phyloP scores from a whole-genome alignment of 2,797 vertebrate species.

The Coluber constrictor region DNA sequence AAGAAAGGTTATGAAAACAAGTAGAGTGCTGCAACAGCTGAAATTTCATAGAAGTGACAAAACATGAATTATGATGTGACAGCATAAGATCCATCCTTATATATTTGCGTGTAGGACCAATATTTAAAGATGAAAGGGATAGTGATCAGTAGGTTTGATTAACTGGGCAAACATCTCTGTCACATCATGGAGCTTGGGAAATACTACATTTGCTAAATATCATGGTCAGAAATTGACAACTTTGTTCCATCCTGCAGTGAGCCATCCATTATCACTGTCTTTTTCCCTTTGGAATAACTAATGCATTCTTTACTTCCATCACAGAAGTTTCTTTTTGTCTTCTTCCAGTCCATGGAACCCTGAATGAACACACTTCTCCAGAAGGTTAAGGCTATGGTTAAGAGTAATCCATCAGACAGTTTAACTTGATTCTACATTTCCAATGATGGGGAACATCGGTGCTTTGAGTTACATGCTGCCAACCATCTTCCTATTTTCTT shows the following conservation, averaged over 20 bases:
- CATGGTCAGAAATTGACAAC: not conserved
- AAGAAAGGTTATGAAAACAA: not conserved
- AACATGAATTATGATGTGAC: not conserved
- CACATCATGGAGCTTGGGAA: not conserved
- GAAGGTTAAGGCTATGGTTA: not conserved
- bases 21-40: not conserved
- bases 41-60: not conserved
- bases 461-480: not conserved
- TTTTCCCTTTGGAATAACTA: not conserved
- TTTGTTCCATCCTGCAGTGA: not conserved
- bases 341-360: not conserved
- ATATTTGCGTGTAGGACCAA: not conserved
- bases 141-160: not conserved
- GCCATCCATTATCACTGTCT: not conserved
- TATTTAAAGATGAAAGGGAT: not conserved
- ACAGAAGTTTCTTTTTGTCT: not conserved
- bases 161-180: not conserved
- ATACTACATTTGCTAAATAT: not conserved
- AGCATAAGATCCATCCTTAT: not conserved
- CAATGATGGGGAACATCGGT: not conserved
- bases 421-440: not conserved
- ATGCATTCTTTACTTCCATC: not conserved
- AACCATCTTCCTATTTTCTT: not conserved
- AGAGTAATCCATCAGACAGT: not conserved
- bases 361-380: not conserved